These are phyloP conservation scores for Apoderus coryli DNA, from an alignment of 2,888 invertebrate species.

Conservation along the genomic window DNA sequence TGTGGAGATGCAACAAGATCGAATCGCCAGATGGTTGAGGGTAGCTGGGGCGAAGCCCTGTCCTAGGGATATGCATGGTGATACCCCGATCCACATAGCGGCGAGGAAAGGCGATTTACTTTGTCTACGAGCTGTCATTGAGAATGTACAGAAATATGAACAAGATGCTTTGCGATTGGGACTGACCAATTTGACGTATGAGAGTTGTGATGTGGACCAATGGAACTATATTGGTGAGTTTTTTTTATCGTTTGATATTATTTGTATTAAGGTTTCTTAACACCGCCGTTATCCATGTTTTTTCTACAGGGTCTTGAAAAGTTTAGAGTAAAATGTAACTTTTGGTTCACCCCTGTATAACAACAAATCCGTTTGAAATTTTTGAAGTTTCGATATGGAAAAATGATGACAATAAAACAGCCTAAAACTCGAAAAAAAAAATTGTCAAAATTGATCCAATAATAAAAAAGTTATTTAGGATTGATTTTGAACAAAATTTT, in stretches of 20 bases:
- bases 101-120: conserved; percentile 52
- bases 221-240: conserved; percentile 75
- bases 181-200: conserved; percentile 30
- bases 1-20: conserved; percentile 59
- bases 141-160: conserved; percentile 43
- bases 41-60: conserved; percentile 59
- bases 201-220: conserved; percentile 49
- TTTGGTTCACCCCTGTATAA: no score
- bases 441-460: no score
- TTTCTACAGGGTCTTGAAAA: no score
- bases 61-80: conserved; percentile 54
- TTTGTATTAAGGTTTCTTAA: not conserved
- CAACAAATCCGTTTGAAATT: no score
- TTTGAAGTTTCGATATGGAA: no score
- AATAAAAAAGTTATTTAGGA: no score
- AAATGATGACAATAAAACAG: no score
- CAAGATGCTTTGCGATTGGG: conserved; percentile 24
- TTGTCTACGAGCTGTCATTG: conserved; percentile 58
- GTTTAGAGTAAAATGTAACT: no score
- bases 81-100: conserved; percentile 78
- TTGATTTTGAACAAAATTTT: no score
- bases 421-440: no score
- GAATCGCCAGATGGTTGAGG: conserved; percentile 61
- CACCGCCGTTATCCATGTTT: no score
- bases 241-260: no score